Evolutionary conservation across 1,140 invertebrate genomes (phyloP).

Genomic region (Chlorops oryzae): DNA sequence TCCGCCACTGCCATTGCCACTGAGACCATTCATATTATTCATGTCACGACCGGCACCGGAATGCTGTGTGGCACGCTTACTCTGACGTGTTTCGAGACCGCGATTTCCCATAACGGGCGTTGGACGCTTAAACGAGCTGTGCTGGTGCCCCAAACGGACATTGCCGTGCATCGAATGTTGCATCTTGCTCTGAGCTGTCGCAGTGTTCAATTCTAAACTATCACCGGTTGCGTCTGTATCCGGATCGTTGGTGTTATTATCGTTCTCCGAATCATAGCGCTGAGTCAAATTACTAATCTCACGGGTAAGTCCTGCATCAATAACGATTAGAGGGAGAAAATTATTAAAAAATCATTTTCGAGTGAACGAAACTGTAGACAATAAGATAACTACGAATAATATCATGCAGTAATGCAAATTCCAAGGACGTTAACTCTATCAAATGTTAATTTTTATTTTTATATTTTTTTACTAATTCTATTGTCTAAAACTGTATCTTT

Average conservation of each 20-base stretch:
- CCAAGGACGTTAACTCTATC: too few species aligned
- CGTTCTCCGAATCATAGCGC: slow-evolving; percentile 54
- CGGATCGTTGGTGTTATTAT: slow-evolving; percentile 57
- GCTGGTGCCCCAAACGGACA: slow-evolving; percentile 34
- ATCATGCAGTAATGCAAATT: too few species aligned
- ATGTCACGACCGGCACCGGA: slow-evolving; percentile 24
- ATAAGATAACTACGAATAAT: too few species aligned
- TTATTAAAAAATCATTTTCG: too few species aligned
- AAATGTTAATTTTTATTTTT: too few species aligned
- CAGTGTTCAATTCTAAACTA: slow-evolving; percentile 28
- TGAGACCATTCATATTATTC: slow-evolving; percentile 8
- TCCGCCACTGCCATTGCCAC: slow-evolving; percentile 18
- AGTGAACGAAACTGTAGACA: too few species aligned
- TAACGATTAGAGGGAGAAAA: too few species aligned
- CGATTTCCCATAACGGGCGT: slow-evolving; percentile 54
- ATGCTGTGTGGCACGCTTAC: slow-evolving; percentile 55
- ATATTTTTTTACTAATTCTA: too few species aligned
- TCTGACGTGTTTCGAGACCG: slow-evolving; percentile 51
- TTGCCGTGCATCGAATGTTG: slow-evolving; percentile 41
- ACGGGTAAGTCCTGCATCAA: slow-evolving; percentile 34
- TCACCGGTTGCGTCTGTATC: slow-evolving; percentile 55
- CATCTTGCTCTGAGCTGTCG: slow-evolving; percentile 29
- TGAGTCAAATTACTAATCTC: slow-evolving; percentile 42
- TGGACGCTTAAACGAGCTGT: slow-evolving; percentile 52
- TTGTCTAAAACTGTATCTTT: too few species aligned